phyloP scores from a whole-genome alignment of 2,797 vertebrate genomes.

The Sebastes oblongus region DNA sequence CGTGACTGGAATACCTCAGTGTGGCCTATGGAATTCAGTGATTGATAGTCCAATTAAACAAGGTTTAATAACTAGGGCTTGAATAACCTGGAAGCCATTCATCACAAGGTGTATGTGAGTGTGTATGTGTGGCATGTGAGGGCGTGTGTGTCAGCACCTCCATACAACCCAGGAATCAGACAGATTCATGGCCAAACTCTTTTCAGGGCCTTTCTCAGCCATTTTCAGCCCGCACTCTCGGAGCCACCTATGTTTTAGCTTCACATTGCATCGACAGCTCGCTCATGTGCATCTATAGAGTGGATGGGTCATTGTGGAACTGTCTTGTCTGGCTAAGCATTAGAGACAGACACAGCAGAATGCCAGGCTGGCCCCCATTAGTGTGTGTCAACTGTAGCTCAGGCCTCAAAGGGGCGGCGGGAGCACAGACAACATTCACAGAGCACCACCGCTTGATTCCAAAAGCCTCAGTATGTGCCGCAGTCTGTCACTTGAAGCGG shows the following conservation, averaged over 20 bases:
- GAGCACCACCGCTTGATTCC: conserved; percentile 26
- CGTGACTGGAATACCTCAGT: conserved; percentile 65
- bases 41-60: conserved; percentile 83
- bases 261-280: conserved; percentile 11
- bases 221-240: conserved; percentile 22
- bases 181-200: conserved; percentile 63
- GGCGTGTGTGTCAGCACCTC: conserved; percentile 42
- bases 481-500: conserved; percentile 54
- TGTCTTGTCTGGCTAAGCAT: conserved; percentile 49
- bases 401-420: conserved; percentile 37
- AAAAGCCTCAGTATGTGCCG: conserved; percentile 40
- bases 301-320: conserved; percentile 22
- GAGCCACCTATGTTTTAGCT: conserved; percentile 36
- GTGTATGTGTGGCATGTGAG: conserved; percentile 40
- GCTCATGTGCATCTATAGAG: conserved; percentile 34
- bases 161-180: conserved; percentile 41
- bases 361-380: conserved; percentile 52
- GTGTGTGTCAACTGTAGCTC: conserved; percentile 42
- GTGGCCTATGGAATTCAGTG: conserved; percentile 66
- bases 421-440: conserved; percentile 33
- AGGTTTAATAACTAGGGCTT: conserved; percentile 80
- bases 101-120: conserved; percentile 68
- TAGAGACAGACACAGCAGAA: conserved; percentile 39
- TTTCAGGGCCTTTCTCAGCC: conserved; percentile 37
- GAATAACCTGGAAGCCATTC: conserved; percentile 73